Conservation (phyloP, 1,140 invertebrate genomes). For the Plectrocnemia conspersa region DNA sequence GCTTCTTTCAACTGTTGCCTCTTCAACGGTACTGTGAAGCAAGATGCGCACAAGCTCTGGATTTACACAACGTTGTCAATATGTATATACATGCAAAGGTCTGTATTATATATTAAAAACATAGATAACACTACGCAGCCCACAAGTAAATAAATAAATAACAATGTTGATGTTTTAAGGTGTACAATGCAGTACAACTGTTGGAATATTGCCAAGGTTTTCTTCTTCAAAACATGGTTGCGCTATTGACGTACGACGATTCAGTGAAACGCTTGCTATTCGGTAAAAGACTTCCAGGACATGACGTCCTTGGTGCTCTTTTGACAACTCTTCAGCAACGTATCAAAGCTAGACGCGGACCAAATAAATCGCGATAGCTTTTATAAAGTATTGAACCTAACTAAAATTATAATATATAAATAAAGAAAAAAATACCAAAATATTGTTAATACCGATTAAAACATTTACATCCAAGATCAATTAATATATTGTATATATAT, state of each 20-base stretch:
- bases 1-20: constrained; percentile 86
- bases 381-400: not conserved
- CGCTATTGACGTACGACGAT: constrained; percentile 85
- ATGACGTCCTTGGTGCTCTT: constrained; percentile 80
- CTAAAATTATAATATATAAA: too few relatives aligned
- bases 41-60: constrained; percentile 75
- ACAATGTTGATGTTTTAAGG: constrained; percentile 52
- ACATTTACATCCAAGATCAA: too few relatives aligned
- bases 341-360: constrained; percentile 58
- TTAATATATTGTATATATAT: too few relatives aligned
- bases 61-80: constrained; percentile 84
- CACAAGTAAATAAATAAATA: too few relatives aligned
- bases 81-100: constrained; percentile 93
- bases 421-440: too few relatives aligned
- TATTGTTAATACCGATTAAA: too few relatives aligned
- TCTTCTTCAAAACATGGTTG: constrained; percentile 88
- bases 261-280: constrained; percentile 83
- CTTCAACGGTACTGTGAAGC: constrained; percentile 80
- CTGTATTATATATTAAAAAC: constrained; percentile 25
- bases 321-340: constrained; percentile 73
- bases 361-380: constrained; percentile 31
- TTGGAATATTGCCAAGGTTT: constrained; percentile 89
- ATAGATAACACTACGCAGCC: not conserved
- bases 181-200: constrained; percentile 80
- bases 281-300: constrained; percentile 83